Conservation (phyloP, 2,113 vertebrate genomes). For the Corythornis vintsioides region DNA sequence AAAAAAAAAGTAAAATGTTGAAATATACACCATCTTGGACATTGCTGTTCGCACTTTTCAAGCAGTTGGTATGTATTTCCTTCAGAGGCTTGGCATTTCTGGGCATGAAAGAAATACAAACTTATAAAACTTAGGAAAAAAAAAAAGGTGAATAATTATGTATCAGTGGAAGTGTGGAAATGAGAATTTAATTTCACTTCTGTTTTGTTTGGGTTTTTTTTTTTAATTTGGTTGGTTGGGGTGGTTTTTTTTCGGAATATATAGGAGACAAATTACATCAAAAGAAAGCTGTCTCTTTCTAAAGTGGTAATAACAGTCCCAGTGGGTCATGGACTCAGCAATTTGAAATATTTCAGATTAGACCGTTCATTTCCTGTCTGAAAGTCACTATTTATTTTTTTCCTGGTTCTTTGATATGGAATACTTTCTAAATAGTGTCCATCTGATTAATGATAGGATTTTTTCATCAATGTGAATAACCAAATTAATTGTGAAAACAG, state of each 20-base stretch:
- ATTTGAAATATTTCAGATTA: not conserved
- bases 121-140: not conserved
- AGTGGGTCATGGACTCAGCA: not conserved
- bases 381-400: conserved; percentile 21
- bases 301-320: not conserved
- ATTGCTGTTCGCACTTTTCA: not conserved
- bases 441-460: conserved; percentile 30
- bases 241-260: not conserved
- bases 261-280: not conserved
- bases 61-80: not conserved
- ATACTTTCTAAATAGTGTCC: not conserved
- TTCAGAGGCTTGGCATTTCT: not conserved
- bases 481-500: conserved; percentile 33
- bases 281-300: not conserved
- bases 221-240: no score
- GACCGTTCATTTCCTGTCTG: not conserved
- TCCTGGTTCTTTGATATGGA: not conserved
- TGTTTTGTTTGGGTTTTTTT: no score
- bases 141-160: not conserved
- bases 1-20: conserved; percentile 21
- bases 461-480: not conserved
- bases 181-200: not conserved
- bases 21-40: not conserved
- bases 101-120: not conserved
- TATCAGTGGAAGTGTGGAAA: not conserved